A percentile compares a stretch with the other conserved stretches of the same genome.
These are phyloP conservation scores for Halcyon leucocephala DNA, from an alignment of 2,797 vertebrate species.

Conservation along the genomic window DNA sequence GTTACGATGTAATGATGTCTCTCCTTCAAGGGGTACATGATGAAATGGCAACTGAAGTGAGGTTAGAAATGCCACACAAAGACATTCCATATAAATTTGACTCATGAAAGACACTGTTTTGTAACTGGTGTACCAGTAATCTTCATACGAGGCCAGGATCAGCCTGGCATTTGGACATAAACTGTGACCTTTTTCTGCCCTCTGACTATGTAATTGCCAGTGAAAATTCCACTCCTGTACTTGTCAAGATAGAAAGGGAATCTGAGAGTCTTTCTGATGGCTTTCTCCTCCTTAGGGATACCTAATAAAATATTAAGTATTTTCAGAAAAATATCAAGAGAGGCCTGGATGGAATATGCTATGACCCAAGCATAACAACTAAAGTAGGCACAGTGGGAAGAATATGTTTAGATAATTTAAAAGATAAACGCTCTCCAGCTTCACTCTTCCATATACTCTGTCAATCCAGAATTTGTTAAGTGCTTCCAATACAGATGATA, in stretches of 20 bases:
- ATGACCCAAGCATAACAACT: constrained; percentile 88
- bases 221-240: neutral
- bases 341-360: constrained; percentile 75
- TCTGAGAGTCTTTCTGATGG: neutral
- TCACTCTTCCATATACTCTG: constrained; percentile 38
- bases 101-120: neutral
- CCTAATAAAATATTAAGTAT: constrained; percentile 36
- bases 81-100: neutral
- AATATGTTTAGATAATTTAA: constrained; percentile 91
- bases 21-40: neutral
- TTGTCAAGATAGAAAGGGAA: neutral
- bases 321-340: constrained; percentile 16
- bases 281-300: neutral
- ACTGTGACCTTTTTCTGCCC: neutral
- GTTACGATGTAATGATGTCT: neutral
- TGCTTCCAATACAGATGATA: constrained; percentile 62
- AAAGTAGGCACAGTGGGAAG: constrained; percentile 85
- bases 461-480: constrained; percentile 63
- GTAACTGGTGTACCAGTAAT: neutral
- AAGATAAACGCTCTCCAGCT: constrained; percentile 80
- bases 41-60: neutral
- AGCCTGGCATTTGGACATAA: neutral
- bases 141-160: neutral
- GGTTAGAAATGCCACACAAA: neutral
- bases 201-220: neutral